Evolutionary conservation across 2,113 vertebrate genomes (phyloP).

Genomic region (Vireo altiloquus): DNA sequence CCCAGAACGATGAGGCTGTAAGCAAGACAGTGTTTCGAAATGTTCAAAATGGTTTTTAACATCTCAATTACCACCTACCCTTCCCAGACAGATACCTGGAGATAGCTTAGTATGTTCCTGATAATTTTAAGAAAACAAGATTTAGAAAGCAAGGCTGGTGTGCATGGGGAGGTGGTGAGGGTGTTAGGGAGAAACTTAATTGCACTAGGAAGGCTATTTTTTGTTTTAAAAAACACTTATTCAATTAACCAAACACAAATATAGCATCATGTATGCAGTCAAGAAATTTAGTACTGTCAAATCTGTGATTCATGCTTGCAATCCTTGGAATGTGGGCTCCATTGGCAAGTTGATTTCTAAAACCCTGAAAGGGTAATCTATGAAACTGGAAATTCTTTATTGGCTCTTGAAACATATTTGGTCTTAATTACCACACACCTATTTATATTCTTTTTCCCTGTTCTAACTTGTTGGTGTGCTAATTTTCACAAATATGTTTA

Average conservation of each 20-base stretch:
- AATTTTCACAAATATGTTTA: neutral
- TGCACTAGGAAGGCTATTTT: neutral
- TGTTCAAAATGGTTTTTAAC: neutral
- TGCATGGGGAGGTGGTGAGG: accelerated
- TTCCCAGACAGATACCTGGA: neutral
- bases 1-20: neutral
- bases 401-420: neutral
- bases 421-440: neutral
- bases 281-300: neutral
- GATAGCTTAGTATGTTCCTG: neutral
- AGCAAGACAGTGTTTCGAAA: neutral
- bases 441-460: neutral
- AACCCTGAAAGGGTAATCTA: neutral
- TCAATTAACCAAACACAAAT: neutral
- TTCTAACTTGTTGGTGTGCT: neutral
- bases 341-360: neutral
- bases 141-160: neutral
- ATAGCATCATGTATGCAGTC: neutral
- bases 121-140: neutral
- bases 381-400: neutral
- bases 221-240: neutral
- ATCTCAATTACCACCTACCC: neutral
- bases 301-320: neutral
- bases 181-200: neutral
- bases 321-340: neutral